Percentiles rank a stretch among this genome's conserved stretches.
phyloP scores from a whole-genome alignment of 2,113 vertebrate genomes.

The Pterocles gutturalis region DNA sequence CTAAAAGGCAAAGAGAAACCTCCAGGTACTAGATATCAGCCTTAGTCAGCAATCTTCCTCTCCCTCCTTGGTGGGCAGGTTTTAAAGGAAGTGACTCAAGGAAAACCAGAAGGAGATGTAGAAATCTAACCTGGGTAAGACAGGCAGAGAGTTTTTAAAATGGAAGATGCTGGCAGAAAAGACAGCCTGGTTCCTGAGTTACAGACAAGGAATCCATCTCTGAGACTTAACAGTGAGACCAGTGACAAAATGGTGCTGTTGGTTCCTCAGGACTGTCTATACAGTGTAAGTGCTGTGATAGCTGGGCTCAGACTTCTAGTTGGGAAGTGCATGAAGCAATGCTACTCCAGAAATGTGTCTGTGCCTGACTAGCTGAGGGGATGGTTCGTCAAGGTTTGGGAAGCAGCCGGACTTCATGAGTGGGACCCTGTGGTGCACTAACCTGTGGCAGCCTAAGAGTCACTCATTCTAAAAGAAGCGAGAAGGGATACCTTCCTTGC shows the following conservation, averaged over 20 bases:
- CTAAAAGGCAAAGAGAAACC: not conserved
- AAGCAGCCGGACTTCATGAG: not conserved
- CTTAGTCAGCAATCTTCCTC: not conserved
- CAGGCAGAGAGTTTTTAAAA: not conserved
- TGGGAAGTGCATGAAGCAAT: not conserved
- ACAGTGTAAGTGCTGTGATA: not conserved
- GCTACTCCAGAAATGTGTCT: not conserved
- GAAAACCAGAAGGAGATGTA: not conserved
- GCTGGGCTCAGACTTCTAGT: not conserved
- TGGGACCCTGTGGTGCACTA: not conserved
- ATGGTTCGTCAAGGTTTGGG: not conserved
- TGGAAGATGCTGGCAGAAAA: not conserved
- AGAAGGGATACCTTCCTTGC: not conserved
- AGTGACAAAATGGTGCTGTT: not conserved
- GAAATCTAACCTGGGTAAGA: not conserved
- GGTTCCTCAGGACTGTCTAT: not conserved
- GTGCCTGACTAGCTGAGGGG: not conserved
- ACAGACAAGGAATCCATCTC: not conserved
- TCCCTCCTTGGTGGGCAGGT: not conserved
- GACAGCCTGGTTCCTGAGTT: not conserved
- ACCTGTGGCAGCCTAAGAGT: not conserved
- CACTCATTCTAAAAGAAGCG: not conserved
- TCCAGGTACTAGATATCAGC: not conserved
- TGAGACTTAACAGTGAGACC: not conserved
- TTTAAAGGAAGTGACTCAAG: not conserved